Conservation (phyloP, 1,140 invertebrate genomes). For the Drosophila obscura region DNA sequence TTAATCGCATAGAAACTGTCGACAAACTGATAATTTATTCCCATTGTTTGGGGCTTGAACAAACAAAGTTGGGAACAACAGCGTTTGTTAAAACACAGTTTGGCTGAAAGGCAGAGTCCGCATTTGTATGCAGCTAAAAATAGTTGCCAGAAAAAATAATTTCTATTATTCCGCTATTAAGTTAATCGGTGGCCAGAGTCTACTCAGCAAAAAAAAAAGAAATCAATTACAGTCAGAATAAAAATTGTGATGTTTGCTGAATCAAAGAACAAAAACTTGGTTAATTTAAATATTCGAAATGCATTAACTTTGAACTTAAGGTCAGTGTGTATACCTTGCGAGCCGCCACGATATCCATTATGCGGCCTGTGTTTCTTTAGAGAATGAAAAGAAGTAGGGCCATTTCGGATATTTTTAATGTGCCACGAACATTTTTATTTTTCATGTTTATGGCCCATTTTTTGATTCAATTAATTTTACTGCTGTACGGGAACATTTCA, state of each 20-base stretch:
- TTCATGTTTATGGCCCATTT: constrained; percentile 61
- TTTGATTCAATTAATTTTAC: constrained; percentile 78
- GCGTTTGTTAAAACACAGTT: constrained; percentile 26
- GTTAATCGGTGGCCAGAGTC: neutral
- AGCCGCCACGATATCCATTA: constrained; percentile 37
- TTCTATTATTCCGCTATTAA: constrained; percentile 9
- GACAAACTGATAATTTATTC: constrained; percentile 2
- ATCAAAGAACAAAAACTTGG: constrained; percentile 14
- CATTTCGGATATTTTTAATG: constrained; percentile 63
- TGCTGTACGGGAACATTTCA: constrained; percentile 61
- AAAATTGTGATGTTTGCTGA: constrained; percentile 18
- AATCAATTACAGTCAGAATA: constrained; percentile 1
- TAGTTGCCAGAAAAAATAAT: too few relatives aligned
- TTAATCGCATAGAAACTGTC: too few relatives aligned
- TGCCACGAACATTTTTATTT: constrained; percentile 53
- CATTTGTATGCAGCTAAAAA: too few relatives aligned
- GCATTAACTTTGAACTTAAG: constrained; percentile 36
- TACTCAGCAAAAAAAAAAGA: too few relatives aligned
- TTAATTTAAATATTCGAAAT: constrained; percentile 31
- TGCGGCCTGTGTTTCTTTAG: constrained; percentile 17
- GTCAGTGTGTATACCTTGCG: constrained; percentile 34
- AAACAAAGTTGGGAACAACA: too few relatives aligned
- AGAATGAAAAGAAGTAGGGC: constrained; percentile 44
- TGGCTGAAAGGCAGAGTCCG: too few relatives aligned
- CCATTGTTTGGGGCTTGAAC: neutral